These are phyloP conservation scores for Rhegmatorhina hoffmannsi DNA, from an alignment of 2,113 vertebrate species.

Conservation along the genomic window DNA sequence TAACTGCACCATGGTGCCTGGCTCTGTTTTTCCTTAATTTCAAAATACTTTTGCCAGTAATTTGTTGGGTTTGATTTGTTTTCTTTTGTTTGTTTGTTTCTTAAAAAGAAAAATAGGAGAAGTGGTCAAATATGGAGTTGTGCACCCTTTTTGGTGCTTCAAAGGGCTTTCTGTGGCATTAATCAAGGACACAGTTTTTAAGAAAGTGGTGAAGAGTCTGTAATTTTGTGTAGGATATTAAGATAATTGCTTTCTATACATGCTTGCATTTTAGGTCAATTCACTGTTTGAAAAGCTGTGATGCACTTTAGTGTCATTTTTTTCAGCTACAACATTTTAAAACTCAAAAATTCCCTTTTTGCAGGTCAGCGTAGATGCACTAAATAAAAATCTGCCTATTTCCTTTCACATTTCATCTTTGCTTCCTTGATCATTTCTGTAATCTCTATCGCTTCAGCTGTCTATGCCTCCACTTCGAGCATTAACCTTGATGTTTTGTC, in stretches of 20 bases:
- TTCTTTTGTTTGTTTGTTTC: background rate
- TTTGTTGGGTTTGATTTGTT: background rate
- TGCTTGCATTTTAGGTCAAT: background rate
- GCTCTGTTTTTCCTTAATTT: background rate
- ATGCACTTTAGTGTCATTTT: background rate
- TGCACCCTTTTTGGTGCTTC: background rate
- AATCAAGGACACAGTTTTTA: background rate
- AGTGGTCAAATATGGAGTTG: background rate
- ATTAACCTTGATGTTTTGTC: conserved; percentile 47
- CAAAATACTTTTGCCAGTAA: background rate
- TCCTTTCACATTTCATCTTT: conserved; percentile 38
- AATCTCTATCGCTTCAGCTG: conserved; percentile 25
- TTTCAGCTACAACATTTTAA: background rate
- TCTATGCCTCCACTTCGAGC: background rate
- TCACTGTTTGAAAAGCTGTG: background rate
- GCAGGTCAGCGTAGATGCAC: background rate
- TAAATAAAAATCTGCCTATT: background rate
- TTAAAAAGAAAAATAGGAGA: background rate
- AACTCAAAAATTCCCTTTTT: background rate
- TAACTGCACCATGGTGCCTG: background rate
- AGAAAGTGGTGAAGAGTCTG: background rate
- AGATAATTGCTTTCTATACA: background rate
- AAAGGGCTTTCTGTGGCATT: background rate
- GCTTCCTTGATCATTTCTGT: conserved; percentile 3
- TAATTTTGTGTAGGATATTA: background rate